Conservation (phyloP, 2,888 invertebrate species). For the Agonopterix arenella region DNA sequence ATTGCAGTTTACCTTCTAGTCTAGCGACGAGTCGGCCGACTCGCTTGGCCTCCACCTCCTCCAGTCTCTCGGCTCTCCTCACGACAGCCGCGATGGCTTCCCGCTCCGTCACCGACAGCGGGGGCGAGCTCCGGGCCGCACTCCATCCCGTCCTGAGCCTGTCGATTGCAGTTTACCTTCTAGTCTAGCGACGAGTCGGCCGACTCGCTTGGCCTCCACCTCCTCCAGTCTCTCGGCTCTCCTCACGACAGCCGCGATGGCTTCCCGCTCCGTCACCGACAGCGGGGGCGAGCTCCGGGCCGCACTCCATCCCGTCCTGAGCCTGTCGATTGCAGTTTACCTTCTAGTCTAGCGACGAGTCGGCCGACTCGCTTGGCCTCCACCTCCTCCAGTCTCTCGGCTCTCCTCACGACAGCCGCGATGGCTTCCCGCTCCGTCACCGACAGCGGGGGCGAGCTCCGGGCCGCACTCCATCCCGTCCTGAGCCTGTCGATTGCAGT, state of each 20-base stretch:
- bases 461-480: conserved; percentile 63
- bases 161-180: conserved; percentile 68
- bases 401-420: no score
- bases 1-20: conserved; percentile 78
- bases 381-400: no score
- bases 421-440: no score
- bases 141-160: no score
- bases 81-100: conserved; percentile 68
- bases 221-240: conserved; percentile 67
- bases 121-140: conserved; percentile 58
- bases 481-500: conserved; percentile 30
- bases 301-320: no score
- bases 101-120: conserved; percentile 51
- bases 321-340: no score
- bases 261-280: conserved; percentile 54
- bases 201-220: conserved; percentile 71
- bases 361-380: no score
- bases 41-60: conserved; percentile 61
- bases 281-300: conserved; percentile 29
- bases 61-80: conserved; percentile 62
- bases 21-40: conserved; percentile 90
- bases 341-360: no score
- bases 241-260: conserved; percentile 63
- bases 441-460: no score
- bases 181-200: conserved; percentile 90